phyloP scores from a whole-genome alignment of 2,888 invertebrate genomes.

The Tipula lateralis region DNA sequence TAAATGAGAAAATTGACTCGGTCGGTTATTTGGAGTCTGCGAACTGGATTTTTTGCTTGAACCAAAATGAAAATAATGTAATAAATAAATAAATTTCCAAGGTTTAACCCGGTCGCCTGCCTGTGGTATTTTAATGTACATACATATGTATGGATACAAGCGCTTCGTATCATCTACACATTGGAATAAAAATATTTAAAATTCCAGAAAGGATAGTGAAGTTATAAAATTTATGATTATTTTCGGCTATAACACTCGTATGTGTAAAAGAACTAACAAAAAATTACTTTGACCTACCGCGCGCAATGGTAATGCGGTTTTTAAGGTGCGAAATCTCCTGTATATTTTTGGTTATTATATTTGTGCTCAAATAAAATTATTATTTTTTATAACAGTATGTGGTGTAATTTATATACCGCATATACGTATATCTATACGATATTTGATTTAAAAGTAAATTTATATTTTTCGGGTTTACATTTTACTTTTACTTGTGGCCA shows the following conservation, averaged over 20 bases:
- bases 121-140: not conserved
- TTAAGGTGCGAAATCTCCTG: slow-evolving; percentile 19
- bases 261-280: not conserved
- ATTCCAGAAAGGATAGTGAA: not conserved
- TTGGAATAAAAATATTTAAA: not conserved
- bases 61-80: not conserved
- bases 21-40: not conserved
- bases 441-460: not conserved
- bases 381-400: slow-evolving; percentile 6
- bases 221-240: not conserved
- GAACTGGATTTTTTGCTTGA: not conserved
- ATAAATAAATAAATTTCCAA: not conserved
- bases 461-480: not conserved
- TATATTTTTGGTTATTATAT: not conserved
- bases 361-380: not conserved
- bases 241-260: not conserved
- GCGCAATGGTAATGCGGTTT: not conserved
- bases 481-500: not conserved
- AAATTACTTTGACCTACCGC: slow-evolving; percentile 16
- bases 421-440: not conserved
- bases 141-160: not conserved
- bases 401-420: slow-evolving; percentile 24
- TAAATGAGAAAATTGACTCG: not conserved
- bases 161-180: too few species aligned
- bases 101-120: not conserved